Percentiles rank a stretch among this genome's conserved stretches.
phyloP scores from a whole-genome alignment of 2,888 invertebrate species.

The Baccha elongata region DNA sequence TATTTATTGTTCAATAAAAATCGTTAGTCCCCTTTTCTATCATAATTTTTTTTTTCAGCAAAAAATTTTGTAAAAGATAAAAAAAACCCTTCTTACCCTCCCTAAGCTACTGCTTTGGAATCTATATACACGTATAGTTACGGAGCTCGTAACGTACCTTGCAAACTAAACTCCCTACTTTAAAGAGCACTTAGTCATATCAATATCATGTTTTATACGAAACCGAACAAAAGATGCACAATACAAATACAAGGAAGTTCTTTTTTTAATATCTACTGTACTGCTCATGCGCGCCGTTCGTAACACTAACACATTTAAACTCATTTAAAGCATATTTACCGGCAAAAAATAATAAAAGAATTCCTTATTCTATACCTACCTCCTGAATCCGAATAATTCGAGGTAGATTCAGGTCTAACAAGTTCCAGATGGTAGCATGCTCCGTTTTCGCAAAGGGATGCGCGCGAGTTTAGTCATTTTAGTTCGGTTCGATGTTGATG shows the following conservation, averaged over 20 bases:
- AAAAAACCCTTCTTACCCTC: too few species aligned
- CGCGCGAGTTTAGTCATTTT: constrained; percentile 58
- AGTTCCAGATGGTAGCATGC: constrained; percentile 69
- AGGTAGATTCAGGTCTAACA: constrained; percentile 69
- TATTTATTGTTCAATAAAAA: too few species aligned
- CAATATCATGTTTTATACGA: constrained; percentile 11
- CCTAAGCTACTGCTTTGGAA: background rate
- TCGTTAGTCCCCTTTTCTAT: too few species aligned
- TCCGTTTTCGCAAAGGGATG: constrained; percentile 71
- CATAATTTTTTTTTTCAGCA: too few species aligned
- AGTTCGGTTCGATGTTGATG: constrained; percentile 33
- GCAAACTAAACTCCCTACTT: constrained; percentile 43
- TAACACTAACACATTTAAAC: constrained; percentile 29
- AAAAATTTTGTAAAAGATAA: too few species aligned
- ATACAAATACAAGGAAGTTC: background rate
- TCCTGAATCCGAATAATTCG: constrained; percentile 8
- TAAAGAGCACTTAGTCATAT: constrained; percentile 59
- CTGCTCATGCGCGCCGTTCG: background rate
- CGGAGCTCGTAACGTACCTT: constrained; percentile 28
- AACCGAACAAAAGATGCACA: constrained; percentile 37
- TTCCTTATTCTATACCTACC: constrained; percentile 44
- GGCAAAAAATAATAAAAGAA: constrained; percentile 49
- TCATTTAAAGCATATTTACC: constrained; percentile 31
- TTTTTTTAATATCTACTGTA: background rate
- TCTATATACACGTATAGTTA: background rate